Percentiles rank a stretch among this genome's conserved stretches.
Conservation (phyloP, 2,113 vertebrate species). For the Oryzias javanicus region DNA sequence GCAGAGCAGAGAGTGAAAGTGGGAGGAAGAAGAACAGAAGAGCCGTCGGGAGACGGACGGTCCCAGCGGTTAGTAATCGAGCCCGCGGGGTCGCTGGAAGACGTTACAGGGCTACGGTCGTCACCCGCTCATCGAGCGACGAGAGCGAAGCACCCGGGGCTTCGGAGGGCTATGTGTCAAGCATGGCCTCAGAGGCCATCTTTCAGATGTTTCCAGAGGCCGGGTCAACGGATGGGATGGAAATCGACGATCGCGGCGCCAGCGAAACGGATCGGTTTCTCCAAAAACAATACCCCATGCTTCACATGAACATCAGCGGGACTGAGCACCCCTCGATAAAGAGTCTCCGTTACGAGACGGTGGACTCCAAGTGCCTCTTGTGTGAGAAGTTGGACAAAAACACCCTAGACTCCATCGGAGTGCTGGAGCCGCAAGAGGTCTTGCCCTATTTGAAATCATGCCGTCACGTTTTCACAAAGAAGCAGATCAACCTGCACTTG, state of each 20-base stretch:
- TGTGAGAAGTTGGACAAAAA: slow-evolving; percentile 6
- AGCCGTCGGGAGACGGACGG: too few relatives aligned
- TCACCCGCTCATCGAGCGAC: too few relatives aligned
- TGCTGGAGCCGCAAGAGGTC: slow-evolving; percentile 9
- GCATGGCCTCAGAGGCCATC: too few relatives aligned
- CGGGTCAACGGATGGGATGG: too few relatives aligned
- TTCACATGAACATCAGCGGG: not conserved
- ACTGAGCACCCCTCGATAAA: not conserved
- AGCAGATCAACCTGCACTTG: slow-evolving; percentile 12
- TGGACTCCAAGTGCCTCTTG: not conserved
- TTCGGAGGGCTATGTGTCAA: too few relatives aligned
- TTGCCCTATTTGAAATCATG: not conserved
- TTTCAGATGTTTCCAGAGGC: not conserved
- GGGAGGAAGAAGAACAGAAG: too few relatives aligned
- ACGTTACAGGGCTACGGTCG: too few relatives aligned
- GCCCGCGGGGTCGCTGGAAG: too few relatives aligned
- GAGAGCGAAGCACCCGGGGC: too few relatives aligned
- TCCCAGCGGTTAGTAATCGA: too few relatives aligned
- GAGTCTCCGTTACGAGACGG: not conserved
- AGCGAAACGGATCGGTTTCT: not conserved
- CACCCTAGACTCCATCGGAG: slow-evolving; percentile 13
- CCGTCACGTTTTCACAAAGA: not conserved
- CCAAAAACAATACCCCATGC: slow-evolving; percentile 21
- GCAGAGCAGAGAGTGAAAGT: too few relatives aligned
- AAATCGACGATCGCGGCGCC: not conserved